A percentile compares a stretch with the other conserved stretches of the same genome.
phyloP scores from a whole-genome alignment of 2,797 vertebrate genomes.

The Onychomys torridus region DNA sequence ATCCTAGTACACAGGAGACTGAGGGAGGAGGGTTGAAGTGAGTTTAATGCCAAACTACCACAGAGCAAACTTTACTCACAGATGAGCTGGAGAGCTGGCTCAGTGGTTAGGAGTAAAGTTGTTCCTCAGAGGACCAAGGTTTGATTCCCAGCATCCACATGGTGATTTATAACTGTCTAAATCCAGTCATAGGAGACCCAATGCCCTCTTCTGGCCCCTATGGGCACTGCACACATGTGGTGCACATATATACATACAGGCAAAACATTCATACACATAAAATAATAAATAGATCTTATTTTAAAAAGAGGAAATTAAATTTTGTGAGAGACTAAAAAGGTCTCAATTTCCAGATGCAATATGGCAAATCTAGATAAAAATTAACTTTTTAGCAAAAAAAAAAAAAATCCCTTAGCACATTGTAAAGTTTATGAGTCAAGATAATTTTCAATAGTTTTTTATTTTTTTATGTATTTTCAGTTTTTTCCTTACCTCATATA shows the following conservation, averaged over 20 bases:
- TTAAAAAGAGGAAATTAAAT: neutral
- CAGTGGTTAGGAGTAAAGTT: neutral
- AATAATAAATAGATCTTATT: neutral
- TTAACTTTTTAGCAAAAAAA: conserved; percentile 23
- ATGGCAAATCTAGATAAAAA: conserved; percentile 17
- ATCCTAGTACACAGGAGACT: neutral
- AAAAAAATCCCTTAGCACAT: neutral
- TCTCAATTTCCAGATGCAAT: conserved; percentile 39
- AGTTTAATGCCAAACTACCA: neutral
- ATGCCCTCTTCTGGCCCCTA: neutral
- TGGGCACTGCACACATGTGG: neutral
- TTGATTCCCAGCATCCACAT: neutral
- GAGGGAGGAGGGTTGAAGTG: neutral
- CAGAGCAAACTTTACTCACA: neutral
- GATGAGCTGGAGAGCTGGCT: neutral
- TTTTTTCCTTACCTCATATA: neutral
- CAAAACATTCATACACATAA: neutral
- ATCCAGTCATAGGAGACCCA: no score
- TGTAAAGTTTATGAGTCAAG: conserved; percentile 16
- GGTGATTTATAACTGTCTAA: neutral
- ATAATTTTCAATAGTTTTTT: neutral
- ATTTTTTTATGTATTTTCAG: conserved; percentile 1
- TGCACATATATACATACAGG: neutral
- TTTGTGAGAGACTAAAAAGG: conserved; percentile 7
- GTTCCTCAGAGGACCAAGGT: neutral